phyloP scores from a whole-genome alignment of 2,113 vertebrate species.

The Cyanoliseus patagonus region DNA sequence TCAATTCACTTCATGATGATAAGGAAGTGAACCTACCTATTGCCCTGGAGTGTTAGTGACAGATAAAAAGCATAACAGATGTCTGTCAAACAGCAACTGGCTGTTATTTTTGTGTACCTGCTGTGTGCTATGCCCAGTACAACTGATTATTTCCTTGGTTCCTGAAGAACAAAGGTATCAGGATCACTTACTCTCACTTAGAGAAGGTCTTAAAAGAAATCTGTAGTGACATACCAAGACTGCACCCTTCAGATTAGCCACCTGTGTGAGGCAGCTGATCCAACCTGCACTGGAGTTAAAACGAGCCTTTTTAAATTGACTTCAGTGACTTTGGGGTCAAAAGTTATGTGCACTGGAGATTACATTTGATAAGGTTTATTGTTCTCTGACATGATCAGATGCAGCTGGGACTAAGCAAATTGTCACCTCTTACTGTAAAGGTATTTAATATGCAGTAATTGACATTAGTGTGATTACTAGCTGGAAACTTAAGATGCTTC shows the following conservation, averaged over 20 bases:
- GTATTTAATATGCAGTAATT: background rate
- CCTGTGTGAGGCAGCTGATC: background rate
- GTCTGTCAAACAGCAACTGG: background rate
- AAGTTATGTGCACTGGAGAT: background rate
- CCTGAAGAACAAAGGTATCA: background rate
- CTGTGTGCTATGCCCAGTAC: background rate
- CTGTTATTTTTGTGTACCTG: background rate
- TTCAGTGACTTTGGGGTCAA: background rate
- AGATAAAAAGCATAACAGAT: background rate
- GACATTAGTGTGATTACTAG: background rate
- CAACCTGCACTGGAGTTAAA: background rate
- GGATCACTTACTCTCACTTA: background rate
- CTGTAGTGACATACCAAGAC: background rate
- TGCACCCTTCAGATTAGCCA: background rate
- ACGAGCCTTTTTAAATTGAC: background rate
- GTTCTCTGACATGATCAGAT: fast-evolving
- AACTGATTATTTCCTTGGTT: background rate
- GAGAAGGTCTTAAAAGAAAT: background rate
- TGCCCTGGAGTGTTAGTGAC: background rate
- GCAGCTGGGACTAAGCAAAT: background rate
- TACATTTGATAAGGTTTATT: fast-evolving
- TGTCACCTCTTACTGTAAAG: background rate
- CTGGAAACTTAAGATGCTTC: background rate
- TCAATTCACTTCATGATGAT: background rate
- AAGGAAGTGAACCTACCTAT: background rate